phyloP scores from a whole-genome alignment of 1,140 invertebrate genomes.

The roundworm (Caenorhabditis elegans) region WBcel235 BX284604.4:7214501-7215000 shows the following conservation, averaged over 20 bases:
- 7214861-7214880: conserved; percentile 56
- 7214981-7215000: conserved; percentile 94
- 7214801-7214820: background rate
- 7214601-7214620: too few species aligned
- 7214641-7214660: conserved; percentile 61
- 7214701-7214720: conserved; percentile 58
- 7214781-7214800: background rate
- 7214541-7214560: conserved; percentile 62
- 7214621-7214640: conserved; percentile 63
- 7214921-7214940: conserved; percentile 46
- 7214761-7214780: conserved; percentile 18
- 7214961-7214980: conserved; percentile 79
- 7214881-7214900: conserved; percentile 49
- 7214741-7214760: background rate
- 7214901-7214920: conserved; percentile 49
- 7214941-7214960: conserved; percentile 51
- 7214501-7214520: conserved; percentile 70
- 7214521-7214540: conserved; percentile 70
- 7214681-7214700: conserved; percentile 48
- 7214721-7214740: background rate
- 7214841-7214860: conserved; percentile 61
- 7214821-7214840: background rate
- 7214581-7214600: too few species aligned
- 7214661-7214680: conserved; percentile 49
- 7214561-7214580: conserved; percentile 60